A percentile compares a stretch with the other conserved stretches of the same genome.
Conservation (phyloP, 2,113 vertebrate genomes). For the Melanotaenia duboulayi region DNA sequence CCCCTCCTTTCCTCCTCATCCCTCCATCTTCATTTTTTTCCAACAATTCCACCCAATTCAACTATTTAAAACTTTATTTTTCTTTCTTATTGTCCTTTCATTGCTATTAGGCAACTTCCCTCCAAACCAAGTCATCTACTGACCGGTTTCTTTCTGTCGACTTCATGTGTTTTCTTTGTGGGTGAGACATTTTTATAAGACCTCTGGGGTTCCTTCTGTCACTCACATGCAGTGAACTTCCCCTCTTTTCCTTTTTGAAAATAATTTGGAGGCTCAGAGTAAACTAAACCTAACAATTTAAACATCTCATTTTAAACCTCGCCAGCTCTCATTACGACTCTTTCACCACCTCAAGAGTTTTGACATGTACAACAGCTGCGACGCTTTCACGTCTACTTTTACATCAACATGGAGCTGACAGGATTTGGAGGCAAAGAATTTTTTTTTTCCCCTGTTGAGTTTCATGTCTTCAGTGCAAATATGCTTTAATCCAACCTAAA, state of each 20-base stretch:
- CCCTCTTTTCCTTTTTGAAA: conserved; percentile 39
- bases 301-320: conserved; percentile 11
- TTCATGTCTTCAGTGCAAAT: too few species aligned
- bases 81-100: conserved; percentile 25
- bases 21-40: background rate
- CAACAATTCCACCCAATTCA: conserved; percentile 6
- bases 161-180: conserved; percentile 34
- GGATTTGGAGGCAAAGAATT: too few species aligned
- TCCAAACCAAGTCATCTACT: background rate
- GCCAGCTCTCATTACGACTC: conserved; percentile 54
- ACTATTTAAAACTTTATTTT: conserved; percentile 9
- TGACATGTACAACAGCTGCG: conserved; percentile 51
- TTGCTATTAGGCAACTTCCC: conserved; percentile 14
- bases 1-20: background rate
- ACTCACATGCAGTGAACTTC: background rate
- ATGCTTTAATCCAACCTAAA: too few species aligned
- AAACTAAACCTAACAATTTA: conserved; percentile 34
- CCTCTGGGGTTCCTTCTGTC: conserved; percentile 27
- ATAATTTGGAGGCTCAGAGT: conserved; percentile 37
- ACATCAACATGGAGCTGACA: too few species aligned
- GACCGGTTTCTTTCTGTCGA: conserved; percentile 22
- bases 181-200: conserved; percentile 35
- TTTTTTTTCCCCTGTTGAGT: too few species aligned
- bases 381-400: conserved; percentile 1
- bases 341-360: conserved; percentile 40